Conservation (phyloP, 1,140 invertebrate species). For the Whitmania pigra region DNA sequence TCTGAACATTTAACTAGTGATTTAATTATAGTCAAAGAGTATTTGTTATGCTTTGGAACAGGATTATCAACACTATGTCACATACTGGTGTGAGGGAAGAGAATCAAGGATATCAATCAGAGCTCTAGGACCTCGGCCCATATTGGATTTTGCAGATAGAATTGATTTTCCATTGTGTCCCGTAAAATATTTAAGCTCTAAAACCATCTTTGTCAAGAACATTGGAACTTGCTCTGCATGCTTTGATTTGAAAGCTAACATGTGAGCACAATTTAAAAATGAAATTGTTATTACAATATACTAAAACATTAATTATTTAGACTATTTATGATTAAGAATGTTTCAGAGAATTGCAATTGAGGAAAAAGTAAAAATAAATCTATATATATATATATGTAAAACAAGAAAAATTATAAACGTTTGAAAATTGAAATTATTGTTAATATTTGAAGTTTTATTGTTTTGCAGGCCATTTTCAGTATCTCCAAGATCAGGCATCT, state of each 20-base stretch:
- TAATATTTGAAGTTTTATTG: constrained; percentile 9
- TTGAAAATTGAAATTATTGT: not conserved
- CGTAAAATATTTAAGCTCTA: constrained; percentile 38
- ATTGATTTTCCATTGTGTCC: constrained; percentile 38
- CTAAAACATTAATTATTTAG: no score
- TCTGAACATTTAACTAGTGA: constrained; percentile 7
- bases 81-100: constrained; percentile 42
- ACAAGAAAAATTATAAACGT: not conserved
- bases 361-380: no score
- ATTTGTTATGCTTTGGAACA: constrained; percentile 25
- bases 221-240: constrained; percentile 41
- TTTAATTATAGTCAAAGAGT: constrained; percentile 2
- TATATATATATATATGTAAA: no score
- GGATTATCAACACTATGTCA: constrained; percentile 43
- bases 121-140: constrained; percentile 40
- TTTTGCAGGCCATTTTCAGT: constrained; percentile 39
- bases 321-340: no score
- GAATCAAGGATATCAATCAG: constrained; percentile 42
- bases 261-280: constrained; percentile 29
- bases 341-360: no score
- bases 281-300: no score
- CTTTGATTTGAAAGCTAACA: constrained; percentile 35
- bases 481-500: constrained; percentile 37
- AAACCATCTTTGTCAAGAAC: constrained; percentile 42
- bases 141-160: constrained; percentile 43